Conservation (phyloP, 2,888 invertebrate species). For the Catocala fraxini region DNA sequence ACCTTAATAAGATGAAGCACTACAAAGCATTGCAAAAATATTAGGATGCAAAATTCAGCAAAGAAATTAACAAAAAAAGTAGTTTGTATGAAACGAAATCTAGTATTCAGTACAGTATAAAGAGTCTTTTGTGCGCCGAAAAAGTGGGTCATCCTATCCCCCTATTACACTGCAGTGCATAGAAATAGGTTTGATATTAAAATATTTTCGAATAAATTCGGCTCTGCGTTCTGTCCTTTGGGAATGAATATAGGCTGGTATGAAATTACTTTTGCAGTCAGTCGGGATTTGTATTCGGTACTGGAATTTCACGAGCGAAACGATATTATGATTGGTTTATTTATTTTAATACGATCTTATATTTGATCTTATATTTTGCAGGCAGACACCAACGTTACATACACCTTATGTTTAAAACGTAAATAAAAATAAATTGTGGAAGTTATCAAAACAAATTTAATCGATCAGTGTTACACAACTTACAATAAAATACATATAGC, state of each 20-base stretch:
- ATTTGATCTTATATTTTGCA: too few species aligned
- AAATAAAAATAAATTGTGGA: too few species aligned
- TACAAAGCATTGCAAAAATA: constrained; percentile 44
- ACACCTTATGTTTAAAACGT: too few species aligned
- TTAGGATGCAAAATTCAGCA: constrained; percentile 37
- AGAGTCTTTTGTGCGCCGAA: constrained; percentile 72
- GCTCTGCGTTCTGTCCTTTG: constrained; percentile 16
- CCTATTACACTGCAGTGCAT: constrained; percentile 59
- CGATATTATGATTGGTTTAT: background rate
- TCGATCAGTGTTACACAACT: too few species aligned
- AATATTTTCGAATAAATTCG: constrained; percentile 33
- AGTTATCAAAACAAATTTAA: too few species aligned
- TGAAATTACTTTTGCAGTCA: constrained; percentile 11
- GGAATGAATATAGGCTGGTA: constrained; percentile 8
- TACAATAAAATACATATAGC: too few species aligned
- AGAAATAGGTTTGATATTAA: constrained; percentile 40
- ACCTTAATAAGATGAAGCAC: constrained; percentile 34
- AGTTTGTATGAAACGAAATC: constrained; percentile 61
- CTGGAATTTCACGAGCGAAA: constrained; percentile 6
- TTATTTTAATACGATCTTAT: background rate
- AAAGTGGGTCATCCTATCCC: constrained; percentile 75
- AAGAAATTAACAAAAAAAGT: constrained; percentile 59
- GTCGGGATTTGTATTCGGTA: background rate
- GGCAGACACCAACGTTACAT: too few species aligned
- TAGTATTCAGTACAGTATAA: constrained; percentile 73